Base-by-base conservation (phyloP, 1,140 invertebrate species). In the Heliconius hewitsoni region DNA sequence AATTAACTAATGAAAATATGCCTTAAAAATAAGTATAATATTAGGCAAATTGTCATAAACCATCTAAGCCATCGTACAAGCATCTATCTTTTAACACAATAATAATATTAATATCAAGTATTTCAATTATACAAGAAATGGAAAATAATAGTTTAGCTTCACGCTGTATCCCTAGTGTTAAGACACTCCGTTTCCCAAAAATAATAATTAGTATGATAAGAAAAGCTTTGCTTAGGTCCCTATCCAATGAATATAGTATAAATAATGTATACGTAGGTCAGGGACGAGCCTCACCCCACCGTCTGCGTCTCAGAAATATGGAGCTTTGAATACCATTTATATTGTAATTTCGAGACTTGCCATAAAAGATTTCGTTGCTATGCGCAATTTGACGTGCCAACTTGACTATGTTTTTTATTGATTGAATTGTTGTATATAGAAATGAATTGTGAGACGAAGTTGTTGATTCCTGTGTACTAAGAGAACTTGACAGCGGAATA, bases 221-320 rank as follows among this genome's bases (percentile, higher is more conserved):
- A 30, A 66, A 66, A 66, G 9, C 60, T 66, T 66, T 66, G 60
- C 30, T 66, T 66, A 66, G 60, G 16, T 66, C 60, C 60, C 60
- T 66, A 16, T 66, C 60, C 11, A 66, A 66, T 16, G 60, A 27
- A 30, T 66, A 66, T 66, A 66, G 60, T 66, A 66, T 66, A 66
- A 66, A 66, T 66, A 66, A 66, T 66, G 9, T 66, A 66, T 66
- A 66, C 60, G 60, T 76, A 74, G 73, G 77, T 74, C 77, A 74
- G 77, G 77, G 77, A 74, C 72, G 19, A 39, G 16, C 73, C 39
- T 37, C 70, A 52, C 70, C 70, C 76, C 42, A 30, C 60, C 76
- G 77, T 70, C 55, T 50, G 57, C 52, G 55, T 74, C 57, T 78
- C 55, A 27, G 55, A 34, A n/a, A 23, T 70, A 42, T 34, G 23